These are phyloP conservation scores for Accipiter cooperii DNA, from an alignment of 2,113 vertebrate genomes.

Conservation along the genomic window DNA sequence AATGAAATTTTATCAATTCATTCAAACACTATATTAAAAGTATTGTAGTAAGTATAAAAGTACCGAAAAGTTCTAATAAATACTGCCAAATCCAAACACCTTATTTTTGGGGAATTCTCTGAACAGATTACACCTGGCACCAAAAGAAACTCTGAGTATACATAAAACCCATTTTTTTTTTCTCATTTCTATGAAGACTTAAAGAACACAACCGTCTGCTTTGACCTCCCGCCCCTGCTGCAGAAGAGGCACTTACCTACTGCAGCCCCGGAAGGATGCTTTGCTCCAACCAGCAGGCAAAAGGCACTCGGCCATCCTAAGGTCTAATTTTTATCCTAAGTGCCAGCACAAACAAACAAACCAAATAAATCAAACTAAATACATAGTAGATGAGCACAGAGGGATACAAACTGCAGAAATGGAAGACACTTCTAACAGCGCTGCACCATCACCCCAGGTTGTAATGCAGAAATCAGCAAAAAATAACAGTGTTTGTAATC, in stretches of 20 bases:
- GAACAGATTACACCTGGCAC: background rate
- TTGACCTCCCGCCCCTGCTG: background rate
- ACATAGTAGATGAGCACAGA: background rate
- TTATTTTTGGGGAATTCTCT: background rate
- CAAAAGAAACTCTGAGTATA: background rate
- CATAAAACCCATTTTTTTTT: fast-evolving
- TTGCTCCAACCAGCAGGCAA: background rate
- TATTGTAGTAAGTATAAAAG: background rate
- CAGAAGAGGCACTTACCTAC: background rate
- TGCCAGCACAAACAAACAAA: background rate
- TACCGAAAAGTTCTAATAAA: background rate
- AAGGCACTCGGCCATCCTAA: background rate
- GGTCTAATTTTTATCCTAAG: background rate
- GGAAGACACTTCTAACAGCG: background rate
- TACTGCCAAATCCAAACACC: background rate
- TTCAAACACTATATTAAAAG: background rate
- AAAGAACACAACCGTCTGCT: background rate
- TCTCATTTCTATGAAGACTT: background rate
- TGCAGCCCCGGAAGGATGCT: background rate
- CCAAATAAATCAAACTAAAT: background rate
- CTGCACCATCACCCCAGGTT: background rate
- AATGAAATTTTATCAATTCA: background rate
- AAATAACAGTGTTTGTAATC: background rate
- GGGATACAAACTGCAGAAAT: background rate
- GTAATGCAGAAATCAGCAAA: background rate